Conservation (phyloP, 1,140 invertebrate species). For the Zeugodacus cucurbitae region DNA sequence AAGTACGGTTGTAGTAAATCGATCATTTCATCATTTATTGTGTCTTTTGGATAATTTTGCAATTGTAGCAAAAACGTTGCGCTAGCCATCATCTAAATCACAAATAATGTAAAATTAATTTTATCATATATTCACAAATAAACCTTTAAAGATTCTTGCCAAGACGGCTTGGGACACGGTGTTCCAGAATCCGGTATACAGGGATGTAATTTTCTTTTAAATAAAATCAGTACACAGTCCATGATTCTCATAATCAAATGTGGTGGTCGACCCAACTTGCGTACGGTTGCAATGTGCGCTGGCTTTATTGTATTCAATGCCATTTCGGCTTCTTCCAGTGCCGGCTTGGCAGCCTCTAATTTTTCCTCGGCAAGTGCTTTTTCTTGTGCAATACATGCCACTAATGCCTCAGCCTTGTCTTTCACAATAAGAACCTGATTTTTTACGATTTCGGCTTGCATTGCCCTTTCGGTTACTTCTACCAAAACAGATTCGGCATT, state of each 20-base stretch:
- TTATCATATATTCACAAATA: neutral
- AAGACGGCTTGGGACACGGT: constrained; percentile 91
- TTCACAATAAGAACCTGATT: constrained; percentile 96
- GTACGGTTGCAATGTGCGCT: constrained; percentile 94
- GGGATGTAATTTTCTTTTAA: constrained; percentile 87
- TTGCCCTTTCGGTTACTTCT: constrained; percentile 89
- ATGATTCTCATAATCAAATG: constrained; percentile 98
- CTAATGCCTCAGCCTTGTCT: constrained; percentile 92
- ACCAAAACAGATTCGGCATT: constrained; percentile 89
- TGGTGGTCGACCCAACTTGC: constrained; percentile 93
- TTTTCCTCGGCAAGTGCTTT: constrained; percentile 91
- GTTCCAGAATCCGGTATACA: constrained; percentile 83
- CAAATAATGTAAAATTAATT: neutral
- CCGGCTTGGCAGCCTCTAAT: constrained; percentile 86
- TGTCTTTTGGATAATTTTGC: constrained; percentile 96
- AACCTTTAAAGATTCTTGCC: constrained; percentile 93
- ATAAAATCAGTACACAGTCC: constrained; percentile 95
- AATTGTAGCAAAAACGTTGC: constrained; percentile 93
- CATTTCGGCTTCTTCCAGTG: constrained; percentile 92
- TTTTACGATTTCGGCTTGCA: constrained; percentile 94
- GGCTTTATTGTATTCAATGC: constrained; percentile 97
- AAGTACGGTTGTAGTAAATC: constrained; percentile 93
- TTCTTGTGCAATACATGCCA: constrained; percentile 90
- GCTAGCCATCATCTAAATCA: constrained; percentile 89
- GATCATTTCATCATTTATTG: constrained; percentile 97